Base-by-base conservation (phyloP, 2,888 invertebrate species). In the Hypena proboscidalis region DNA sequence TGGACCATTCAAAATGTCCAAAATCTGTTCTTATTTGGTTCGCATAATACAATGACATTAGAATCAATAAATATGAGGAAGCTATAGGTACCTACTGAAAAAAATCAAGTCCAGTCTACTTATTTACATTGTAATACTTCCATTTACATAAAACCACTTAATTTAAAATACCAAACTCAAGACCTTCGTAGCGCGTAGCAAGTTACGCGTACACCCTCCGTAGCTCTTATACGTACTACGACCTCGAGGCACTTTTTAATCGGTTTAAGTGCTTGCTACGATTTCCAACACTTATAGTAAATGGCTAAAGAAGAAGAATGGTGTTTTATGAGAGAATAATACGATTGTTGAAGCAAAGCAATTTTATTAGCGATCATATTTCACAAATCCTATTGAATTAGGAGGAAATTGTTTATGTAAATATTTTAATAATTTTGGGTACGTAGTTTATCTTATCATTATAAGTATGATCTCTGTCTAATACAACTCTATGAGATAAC, bases 201-300 rank as follows among this genome's bases (percentile, higher is more conserved):
- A 33, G 39, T 53, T 41, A 43, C 30, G 30, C 34, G 32, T 31
- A 31, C 65, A 59, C 61, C 63, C 65, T 63, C 46, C 70, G 74
- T 74, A 72, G 72, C 65, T 46, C 57, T 54, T 65, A 67, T 67
- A 67, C 53, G 33, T 57, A 51, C 73, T 67, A 62, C 65, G 49
- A 70, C 71, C 67, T 59, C 56, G 43, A 75, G 74, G 72, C 70
- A 80, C 71, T 80, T 83, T 86, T 85, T 89, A 89, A 89, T 89
- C 87, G 80, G 74, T 82, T 79, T 84, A 86, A 88, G 89, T 89
- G 89, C 83, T 80, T 69, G 72, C 80, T 70, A 77, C 78, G 82
- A 86, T 85, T 85, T 81, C 72, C 80, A 70, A 70, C 72, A 77
- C 73, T 83, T 78, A 79, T 73, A 68, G 73, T 76, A 77, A 81